Evolutionary conservation across 2,797 vertebrate genomes (phyloP).

Genomic region (Anableps anableps): DNA sequence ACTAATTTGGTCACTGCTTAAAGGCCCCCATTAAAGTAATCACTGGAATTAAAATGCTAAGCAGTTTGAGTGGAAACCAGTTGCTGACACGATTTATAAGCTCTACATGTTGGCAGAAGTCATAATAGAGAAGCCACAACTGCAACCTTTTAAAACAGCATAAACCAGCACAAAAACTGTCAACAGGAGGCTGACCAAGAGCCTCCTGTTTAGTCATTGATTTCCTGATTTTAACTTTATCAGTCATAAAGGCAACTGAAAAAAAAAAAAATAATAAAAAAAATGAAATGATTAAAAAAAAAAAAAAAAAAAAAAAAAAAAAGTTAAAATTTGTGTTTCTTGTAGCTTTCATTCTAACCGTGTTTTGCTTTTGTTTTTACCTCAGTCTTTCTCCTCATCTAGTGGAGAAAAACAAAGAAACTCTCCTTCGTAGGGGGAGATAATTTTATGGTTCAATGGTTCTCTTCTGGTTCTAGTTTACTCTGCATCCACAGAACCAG

Average conservation of each 20-base stretch:
- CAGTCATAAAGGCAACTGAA: not conserved
- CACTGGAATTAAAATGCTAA: not conserved
- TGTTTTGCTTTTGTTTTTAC: too few species aligned
- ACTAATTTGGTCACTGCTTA: not conserved
- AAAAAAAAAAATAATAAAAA: too few species aligned
- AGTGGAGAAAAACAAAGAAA: too few species aligned
- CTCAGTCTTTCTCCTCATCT: too few species aligned
- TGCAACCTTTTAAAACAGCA: not conserved
- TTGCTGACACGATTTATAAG: not conserved
- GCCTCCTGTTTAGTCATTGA: not conserved
- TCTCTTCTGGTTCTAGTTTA: too few species aligned
- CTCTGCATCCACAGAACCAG: too few species aligned
- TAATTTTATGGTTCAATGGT: too few species aligned
- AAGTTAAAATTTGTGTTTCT: too few species aligned
- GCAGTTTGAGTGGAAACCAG: not conserved
- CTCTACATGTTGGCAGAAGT: not conserved
- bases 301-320: too few species aligned
- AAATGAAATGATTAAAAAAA: too few species aligned
- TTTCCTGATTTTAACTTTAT: not conserved
- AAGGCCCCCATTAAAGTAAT: not conserved
- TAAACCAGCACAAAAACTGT: not conserved
- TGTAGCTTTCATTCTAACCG: too few species aligned
- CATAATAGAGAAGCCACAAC: not conserved
- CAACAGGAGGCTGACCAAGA: not conserved
- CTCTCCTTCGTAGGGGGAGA: too few species aligned